Evolutionary conservation across 1,140 invertebrate genomes (phyloP), one percentile per base, ranked within the genome.

Genomic region (Sesamia nonagrioides): DNA sequence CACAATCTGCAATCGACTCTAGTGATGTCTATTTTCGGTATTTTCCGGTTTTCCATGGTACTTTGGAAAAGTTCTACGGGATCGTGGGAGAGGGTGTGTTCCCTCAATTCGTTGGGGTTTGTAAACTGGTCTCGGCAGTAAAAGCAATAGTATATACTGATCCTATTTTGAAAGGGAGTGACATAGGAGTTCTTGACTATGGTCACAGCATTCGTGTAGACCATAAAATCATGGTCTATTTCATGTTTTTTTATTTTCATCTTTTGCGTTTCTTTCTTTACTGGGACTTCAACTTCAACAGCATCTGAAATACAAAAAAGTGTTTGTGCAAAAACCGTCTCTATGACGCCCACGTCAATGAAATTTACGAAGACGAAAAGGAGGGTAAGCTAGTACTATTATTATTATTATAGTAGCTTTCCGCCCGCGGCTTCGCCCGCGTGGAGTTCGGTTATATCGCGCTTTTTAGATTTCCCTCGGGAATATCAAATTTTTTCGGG

Each of bases 21-120:
- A 0, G 91, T 92, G 7, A 93, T 90, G 76, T 94, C 92, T n/a
- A 94, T 89, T 89, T 93, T 93, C 0, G 92, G 90, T 73, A 91
- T 87, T 63, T 94, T 93, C 17, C 88, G 92, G 50, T 90, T 88
- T 56, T 92, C 91, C 72, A 89, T 90, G 9, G 89, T 89, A 9
- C 77, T 84, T 56, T 91, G 87, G 79, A 93, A 94, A 9, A 85
- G 68, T 68, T 89, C 75, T 9, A 83, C 86, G 0, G 92, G 92
- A 6, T 92, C 83, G 71, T 94, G 92, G 2, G 85, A 63, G 0
- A 91, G 63, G 0, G 91, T 94, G 66, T 94, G 92, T 0, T 93
- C 92, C n/a, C 91, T 81, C 0, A 94, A 40, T 76, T 94, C 91
- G 2, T 52, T 80, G 0, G 91, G 92, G 15, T 91, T 91, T 0